Evolutionary conservation across 2,888 invertebrate genomes (phyloP).

Genomic region (Punctoribates punctum): DNA sequence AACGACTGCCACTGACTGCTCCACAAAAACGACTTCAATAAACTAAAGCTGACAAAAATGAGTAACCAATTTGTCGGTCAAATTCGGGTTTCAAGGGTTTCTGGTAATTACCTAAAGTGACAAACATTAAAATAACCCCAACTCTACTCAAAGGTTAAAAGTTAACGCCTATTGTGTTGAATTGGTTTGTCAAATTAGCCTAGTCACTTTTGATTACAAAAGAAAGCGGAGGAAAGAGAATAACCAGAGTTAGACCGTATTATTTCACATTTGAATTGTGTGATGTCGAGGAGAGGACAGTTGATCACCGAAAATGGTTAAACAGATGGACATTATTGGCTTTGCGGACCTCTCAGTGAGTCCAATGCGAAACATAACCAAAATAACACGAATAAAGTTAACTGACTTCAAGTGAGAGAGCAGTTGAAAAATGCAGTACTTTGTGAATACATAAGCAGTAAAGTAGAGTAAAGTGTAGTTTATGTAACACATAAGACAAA

Average conservation of each 20-base stretch:
- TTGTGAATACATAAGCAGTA: conserved; percentile 27
- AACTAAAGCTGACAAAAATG: conserved; percentile 30
- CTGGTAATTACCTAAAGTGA: not conserved
- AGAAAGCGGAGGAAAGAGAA: no score
- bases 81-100: not conserved
- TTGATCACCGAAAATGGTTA: conserved; percentile 34
- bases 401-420: conserved; percentile 12
- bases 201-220: no score
- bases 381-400: conserved; percentile 31
- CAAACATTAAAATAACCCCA: not conserved
- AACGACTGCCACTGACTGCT: conserved; percentile 16
- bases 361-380: not conserved
- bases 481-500: conserved; percentile 27
- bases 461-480: conserved; percentile 11
- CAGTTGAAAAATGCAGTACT: conserved; percentile 23
- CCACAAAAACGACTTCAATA: conserved; percentile 22
- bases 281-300: not conserved
- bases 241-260: conserved; percentile 16
- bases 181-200: no score
- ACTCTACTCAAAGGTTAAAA: not conserved
- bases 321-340: conserved; percentile 34
- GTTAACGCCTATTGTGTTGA: not conserved
- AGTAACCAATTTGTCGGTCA: not conserved
- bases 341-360: not conserved
- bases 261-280: not conserved